A percentile compares a stretch with the other conserved stretches of the same genome.
Evolutionary conservation across 1,140 invertebrate genomes (phyloP).

Genomic region (Trissolcus basalis): DNA sequence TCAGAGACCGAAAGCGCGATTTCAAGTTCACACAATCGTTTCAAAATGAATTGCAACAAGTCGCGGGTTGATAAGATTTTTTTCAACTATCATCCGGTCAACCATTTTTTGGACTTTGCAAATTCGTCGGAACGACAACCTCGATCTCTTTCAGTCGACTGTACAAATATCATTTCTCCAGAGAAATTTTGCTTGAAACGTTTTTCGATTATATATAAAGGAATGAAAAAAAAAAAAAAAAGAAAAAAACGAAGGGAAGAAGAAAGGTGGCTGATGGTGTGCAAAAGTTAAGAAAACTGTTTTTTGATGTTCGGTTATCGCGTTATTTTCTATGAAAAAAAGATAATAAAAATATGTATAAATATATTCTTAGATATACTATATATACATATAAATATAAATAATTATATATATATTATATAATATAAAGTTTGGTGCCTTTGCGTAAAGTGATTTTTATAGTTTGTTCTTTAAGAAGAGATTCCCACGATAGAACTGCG

Average conservation of each 20-base stretch:
- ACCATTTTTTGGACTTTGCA: not conserved
- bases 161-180: constrained; percentile 39
- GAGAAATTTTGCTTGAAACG: constrained; percentile 49
- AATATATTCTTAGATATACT: constrained; percentile 60
- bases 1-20: constrained; percentile 28
- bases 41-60: not conserved
- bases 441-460: constrained; percentile 60
- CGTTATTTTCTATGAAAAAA: constrained; percentile 58
- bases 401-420: constrained; percentile 55
- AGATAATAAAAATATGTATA: constrained; percentile 58
- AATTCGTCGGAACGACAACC: constrained; percentile 16
- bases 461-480: constrained; percentile 56
- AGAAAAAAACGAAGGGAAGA: not conserved
- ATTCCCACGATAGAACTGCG: constrained; percentile 45
- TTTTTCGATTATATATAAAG: constrained; percentile 18
- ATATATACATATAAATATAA: constrained; percentile 56
- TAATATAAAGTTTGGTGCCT: constrained; percentile 59
- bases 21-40: constrained; percentile 11
- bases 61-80: too few relatives aligned
- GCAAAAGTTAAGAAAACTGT: constrained; percentile 40
- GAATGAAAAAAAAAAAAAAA: constrained; percentile 10
- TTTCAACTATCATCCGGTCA: too few relatives aligned
- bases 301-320: constrained; percentile 60
- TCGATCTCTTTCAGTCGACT: constrained; percentile 25
- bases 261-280: constrained; percentile 56